Base-by-base conservation (phyloP, 2,888 invertebrate genomes). In the Spialia ferax region DNA sequence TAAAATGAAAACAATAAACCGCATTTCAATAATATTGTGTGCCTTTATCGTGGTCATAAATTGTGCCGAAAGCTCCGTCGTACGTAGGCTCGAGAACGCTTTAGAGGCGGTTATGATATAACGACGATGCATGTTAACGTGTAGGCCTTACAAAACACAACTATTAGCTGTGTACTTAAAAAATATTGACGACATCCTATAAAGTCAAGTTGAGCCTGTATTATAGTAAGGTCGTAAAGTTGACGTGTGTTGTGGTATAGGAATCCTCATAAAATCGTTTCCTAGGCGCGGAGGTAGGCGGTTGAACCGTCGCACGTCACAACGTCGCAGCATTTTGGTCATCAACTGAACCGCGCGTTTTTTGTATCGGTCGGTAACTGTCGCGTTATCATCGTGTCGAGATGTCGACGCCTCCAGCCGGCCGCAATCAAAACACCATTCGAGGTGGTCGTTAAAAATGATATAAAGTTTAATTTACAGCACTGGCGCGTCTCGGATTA, bases 351-450 rank as follows among this genome's bases (percentile, higher is more conserved):
- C 87, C 75, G 80, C 78, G 88, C 86, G 84, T 92, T 91, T 92
- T 90, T 91, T 91, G 88, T 89, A 80, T 80, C 81, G 78, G 77
- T 77, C 86, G 83, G 88, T 88, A 88, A 91, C 82, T 88, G 90
- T 90, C 89, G 80, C 83, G 86, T 93, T 93, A 93, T 93, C 93
- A 83, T 83, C 89, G 88, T 91, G 93, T 91, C 84, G 91, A 91
- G 88, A 91, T 93, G 93, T 93, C 93, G 93, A 93, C 93, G 93
- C 93, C 93, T 93, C 89, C 90, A 89, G 88, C 87, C 89, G 78
- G 81, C 88, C 85, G 91, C 90, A 92, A 93, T 93, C 93, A 93
- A 93, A 93, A 92, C 91, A 91, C 90, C 91, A 92, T 93, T 91
- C 88, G 87, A 83, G 77, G 79, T 77, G 85, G 85, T 86, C 91